Evolutionary conservation across 2,797 vertebrate species (phyloP).

Genomic region (Allobates femoralis): DNA sequence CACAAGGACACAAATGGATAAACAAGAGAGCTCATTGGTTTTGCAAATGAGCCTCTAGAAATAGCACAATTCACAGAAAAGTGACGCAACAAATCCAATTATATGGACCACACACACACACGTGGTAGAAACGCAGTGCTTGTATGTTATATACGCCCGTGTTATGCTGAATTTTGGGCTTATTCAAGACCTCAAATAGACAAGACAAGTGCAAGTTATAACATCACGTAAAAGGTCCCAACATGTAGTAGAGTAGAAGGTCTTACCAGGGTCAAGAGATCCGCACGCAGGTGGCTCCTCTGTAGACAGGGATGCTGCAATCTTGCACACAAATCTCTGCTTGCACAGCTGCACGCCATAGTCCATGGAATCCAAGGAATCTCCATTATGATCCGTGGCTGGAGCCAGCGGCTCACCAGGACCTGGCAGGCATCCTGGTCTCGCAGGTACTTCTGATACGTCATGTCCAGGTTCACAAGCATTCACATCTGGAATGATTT

Average conservation of each 20-base stretch:
- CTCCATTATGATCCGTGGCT: slow-evolving; percentile 70
- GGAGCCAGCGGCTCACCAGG: slow-evolving; percentile 61
- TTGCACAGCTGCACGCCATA: slow-evolving; percentile 73
- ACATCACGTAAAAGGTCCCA: neutral
- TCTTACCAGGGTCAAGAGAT: slow-evolving; percentile 81
- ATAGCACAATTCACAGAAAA: neutral
- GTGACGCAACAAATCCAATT: neutral
- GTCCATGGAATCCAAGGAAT: slow-evolving; percentile 75
- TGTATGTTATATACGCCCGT: neutral
- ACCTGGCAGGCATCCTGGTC: slow-evolving; percentile 30
- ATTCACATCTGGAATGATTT: neutral
- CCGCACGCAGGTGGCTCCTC: slow-evolving; percentile 78
- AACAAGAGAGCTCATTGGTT: neutral
- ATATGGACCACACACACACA: too few species aligned
- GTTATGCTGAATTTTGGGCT: neutral
- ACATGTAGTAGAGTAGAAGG: neutral
- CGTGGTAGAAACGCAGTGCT: neutral
- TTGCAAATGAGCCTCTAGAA: neutral
- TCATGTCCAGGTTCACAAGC: slow-evolving; percentile 65
- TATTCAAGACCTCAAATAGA: neutral
- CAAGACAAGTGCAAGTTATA: neutral
- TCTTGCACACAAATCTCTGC: slow-evolving; percentile 77
- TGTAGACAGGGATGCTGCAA: slow-evolving; percentile 48
- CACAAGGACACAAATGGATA: neutral
- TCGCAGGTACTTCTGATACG: slow-evolving; percentile 51